These are phyloP conservation scores for Colius striatus DNA, from an alignment of 2,113 vertebrate species.

Conservation along the genomic window DNA sequence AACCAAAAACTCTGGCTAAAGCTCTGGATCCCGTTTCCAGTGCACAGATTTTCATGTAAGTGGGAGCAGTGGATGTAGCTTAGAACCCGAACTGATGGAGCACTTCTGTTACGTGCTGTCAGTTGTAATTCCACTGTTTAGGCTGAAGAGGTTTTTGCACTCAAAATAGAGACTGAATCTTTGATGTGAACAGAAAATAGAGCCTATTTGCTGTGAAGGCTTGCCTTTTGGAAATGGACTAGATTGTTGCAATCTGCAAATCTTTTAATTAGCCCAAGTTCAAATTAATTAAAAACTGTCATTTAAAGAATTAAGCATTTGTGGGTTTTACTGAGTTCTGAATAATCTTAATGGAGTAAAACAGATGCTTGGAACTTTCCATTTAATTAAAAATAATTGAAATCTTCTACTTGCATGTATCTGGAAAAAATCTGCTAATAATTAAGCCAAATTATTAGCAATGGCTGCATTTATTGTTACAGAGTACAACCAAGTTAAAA, in stretches of 20 bases:
- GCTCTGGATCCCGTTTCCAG: neutral
- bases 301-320: neutral
- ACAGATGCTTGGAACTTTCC: conserved; percentile 4
- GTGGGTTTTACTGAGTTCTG: neutral
- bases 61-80: neutral
- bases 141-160: neutral
- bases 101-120: neutral
- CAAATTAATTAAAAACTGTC: conserved; percentile 40
- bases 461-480: neutral
- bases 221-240: neutral
- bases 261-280: conserved; percentile 49
- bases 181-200: neutral
- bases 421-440: neutral
- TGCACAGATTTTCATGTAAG: neutral
- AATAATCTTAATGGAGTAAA: neutral
- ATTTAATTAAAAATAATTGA: conserved; percentile 35
- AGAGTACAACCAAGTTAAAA: neutral
- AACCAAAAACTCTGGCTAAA: neutral
- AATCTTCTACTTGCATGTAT: neutral
- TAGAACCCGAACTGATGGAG: fast-evolving
- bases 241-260: neutral
- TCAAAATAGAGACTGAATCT: neutral
- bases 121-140: neutral
- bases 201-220: neutral
- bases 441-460: neutral